Percentiles rank a stretch among this genome's conserved stretches.
Conservation (phyloP, 2,888 invertebrate genomes). For the Drosophila anomalata region DNA sequence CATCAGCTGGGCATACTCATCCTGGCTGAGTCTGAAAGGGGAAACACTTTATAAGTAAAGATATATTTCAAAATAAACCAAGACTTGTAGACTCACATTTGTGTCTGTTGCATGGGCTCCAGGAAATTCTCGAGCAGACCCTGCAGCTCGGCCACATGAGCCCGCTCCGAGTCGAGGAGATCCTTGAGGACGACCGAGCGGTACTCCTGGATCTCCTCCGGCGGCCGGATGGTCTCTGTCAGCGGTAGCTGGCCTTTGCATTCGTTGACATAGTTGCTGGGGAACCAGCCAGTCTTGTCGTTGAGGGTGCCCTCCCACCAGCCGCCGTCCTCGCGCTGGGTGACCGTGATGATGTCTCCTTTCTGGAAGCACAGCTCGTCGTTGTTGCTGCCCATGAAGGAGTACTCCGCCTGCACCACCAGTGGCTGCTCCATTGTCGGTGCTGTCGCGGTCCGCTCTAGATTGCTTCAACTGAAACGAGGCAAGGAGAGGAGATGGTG, state of each 20-base stretch:
- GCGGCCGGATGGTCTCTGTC: conserved; percentile 87
- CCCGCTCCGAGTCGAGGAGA: conserved; percentile 95
- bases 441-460: conserved; percentile 44
- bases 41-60: too few relatives aligned
- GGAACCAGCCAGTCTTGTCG: conserved; percentile 99
- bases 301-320: conserved; percentile 99
- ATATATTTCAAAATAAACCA: background rate
- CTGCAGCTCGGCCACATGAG: conserved; percentile 95
- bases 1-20: conserved; percentile 94
- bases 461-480: conserved; percentile 60
- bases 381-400: conserved; percentile 98
- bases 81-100: conserved; percentile 88
- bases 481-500: conserved; percentile 32
- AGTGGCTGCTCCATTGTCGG: conserved; percentile 82
- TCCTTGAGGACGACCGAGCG: conserved; percentile 94
- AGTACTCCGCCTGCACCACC: conserved; percentile 95
- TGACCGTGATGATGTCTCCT: conserved; percentile 97
- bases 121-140: conserved; percentile 93
- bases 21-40: conserved; percentile 88
- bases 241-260: conserved; percentile 86
- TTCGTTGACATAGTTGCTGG: conserved; percentile 98
- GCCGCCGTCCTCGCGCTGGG: conserved; percentile 97
- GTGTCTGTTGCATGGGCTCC: conserved; percentile 92
- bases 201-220: conserved; percentile 90
- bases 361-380: conserved; percentile 98